Conservation (phyloP, 2,797 vertebrate genomes). For the Phoebastria nigripes region DNA sequence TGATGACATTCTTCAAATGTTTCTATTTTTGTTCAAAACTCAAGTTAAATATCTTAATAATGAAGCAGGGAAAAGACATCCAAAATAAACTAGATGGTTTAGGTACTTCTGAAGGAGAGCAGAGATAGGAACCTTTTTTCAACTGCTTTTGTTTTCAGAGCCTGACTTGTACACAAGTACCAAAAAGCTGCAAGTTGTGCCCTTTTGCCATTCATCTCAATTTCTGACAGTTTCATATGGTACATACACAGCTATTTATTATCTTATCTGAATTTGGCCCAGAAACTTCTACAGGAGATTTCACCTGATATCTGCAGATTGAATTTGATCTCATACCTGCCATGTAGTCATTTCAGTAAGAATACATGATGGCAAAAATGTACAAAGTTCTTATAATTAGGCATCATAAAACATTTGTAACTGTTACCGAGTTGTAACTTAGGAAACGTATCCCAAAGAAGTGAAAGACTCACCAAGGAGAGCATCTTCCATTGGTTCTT, state of each 20-base stretch:
- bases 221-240: not conserved
- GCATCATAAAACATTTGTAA: not conserved
- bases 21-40: not conserved
- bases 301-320: not conserved
- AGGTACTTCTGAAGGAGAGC: not conserved
- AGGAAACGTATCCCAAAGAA: not conserved
- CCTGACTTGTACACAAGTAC: not conserved
- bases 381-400: not conserved
- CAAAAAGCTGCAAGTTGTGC: not conserved
- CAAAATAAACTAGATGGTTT: not conserved
- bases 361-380: not conserved
- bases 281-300: not conserved
- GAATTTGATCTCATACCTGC: not conserved
- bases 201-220: not conserved
- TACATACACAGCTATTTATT: not conserved
- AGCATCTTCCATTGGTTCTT: not conserved
- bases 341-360: not conserved
- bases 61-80: not conserved
- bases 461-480: not conserved
- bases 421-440: not conserved
- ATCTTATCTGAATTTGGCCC: not conserved
- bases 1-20: not conserved
- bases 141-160: not conserved
- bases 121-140: not conserved
- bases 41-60: not conserved